Evolutionary conservation across 2,797 vertebrate species (phyloP).

Genomic region (Notamacropus eugenii): DNA sequence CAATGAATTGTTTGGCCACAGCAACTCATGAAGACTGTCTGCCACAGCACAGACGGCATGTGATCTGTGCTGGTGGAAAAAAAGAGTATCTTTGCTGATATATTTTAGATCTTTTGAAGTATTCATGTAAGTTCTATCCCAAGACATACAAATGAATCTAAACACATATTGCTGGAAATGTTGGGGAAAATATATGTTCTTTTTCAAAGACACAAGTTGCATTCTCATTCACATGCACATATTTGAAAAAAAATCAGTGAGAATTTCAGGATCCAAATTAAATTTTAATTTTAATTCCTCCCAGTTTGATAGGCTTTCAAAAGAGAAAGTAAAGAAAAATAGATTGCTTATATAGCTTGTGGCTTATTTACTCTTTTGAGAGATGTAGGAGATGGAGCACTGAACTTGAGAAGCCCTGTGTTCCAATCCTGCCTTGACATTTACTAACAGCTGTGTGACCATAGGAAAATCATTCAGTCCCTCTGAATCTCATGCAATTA

Average conservation of each 20-base stretch:
- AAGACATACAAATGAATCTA: conserved; percentile 22
- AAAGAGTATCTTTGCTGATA: neutral
- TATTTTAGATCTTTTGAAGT: conserved; percentile 4
- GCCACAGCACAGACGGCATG: neutral
- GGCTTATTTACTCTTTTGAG: conserved; percentile 5
- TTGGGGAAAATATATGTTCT: conserved; percentile 5
- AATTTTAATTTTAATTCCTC: conserved; percentile 37
- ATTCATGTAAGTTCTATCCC: conserved; percentile 16
- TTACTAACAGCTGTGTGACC: neutral
- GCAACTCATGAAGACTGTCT: neutral
- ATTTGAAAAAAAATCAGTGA: conserved; percentile 27
- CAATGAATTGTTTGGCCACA: neutral
- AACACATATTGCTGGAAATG: conserved; percentile 10
- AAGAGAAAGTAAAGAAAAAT: conserved; percentile 32
- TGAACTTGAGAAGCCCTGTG: neutral
- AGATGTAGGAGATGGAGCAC: neutral
- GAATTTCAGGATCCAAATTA: neutral
- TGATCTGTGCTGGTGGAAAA: neutral
- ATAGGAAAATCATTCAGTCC: too few relatives aligned
- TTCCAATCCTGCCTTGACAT: neutral
- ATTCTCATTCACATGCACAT: neutral
- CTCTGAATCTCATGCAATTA: too few relatives aligned
- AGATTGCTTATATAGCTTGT: neutral
- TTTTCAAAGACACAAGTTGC: conserved; percentile 37
- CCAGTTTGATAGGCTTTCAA: neutral